phyloP scores from a whole-genome alignment of 2,113 vertebrate genomes.

The Ictidomys tridecemlineatus region DNA sequence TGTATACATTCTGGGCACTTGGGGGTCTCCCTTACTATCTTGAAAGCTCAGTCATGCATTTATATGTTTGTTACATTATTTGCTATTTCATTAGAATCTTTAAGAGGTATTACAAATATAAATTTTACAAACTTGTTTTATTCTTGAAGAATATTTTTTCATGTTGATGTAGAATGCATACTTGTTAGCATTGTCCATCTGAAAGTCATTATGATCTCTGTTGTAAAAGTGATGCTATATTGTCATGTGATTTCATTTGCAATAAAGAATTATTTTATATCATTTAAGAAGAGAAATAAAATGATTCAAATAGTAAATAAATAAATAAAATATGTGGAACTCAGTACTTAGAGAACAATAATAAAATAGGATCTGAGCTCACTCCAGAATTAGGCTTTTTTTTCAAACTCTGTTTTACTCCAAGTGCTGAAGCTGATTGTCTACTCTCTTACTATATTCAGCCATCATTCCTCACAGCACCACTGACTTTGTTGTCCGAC shows the following conservation, averaged over 20 bases:
- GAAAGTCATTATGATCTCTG: neutral
- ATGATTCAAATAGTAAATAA: neutral
- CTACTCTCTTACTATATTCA: neutral
- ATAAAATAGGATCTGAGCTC: neutral
- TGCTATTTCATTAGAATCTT: neutral
- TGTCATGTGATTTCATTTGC: neutral
- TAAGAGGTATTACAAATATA: conserved; percentile 17
- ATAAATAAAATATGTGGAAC: neutral
- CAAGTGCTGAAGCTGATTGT: neutral
- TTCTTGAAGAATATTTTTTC: neutral
- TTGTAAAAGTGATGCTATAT: neutral
- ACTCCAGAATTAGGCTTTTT: neutral
- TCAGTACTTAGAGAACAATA: neutral
- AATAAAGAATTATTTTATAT: neutral
- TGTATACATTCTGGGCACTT: neutral
- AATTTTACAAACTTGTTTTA: conserved; percentile 27
- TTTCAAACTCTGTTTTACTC: neutral
- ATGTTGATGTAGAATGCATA: neutral
- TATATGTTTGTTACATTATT: neutral
- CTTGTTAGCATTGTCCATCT: neutral
- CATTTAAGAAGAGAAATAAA: conserved; percentile 32
- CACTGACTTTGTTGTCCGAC: neutral
- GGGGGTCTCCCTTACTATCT: neutral
- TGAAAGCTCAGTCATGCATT: neutral
- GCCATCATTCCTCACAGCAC: neutral